A percentile compares a stretch with the other conserved stretches of the same genome.
These are phyloP conservation scores for Polyergus mexicanus DNA, from an alignment of 1,140 invertebrate genomes.

Conservation along the genomic window DNA sequence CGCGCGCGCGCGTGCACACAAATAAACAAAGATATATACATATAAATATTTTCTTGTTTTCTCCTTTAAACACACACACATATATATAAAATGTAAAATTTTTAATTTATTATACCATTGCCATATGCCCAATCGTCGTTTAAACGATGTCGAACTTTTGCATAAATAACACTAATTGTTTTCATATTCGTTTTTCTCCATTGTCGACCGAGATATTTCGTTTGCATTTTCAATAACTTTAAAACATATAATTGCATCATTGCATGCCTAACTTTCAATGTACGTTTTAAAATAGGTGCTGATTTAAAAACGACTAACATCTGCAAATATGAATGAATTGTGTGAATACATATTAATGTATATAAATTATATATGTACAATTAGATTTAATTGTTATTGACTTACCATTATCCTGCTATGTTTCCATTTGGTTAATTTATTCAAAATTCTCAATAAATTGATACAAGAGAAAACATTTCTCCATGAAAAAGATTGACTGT, in stretches of 20 bases:
- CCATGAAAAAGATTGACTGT: constrained; percentile 97
- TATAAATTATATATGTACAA: constrained; percentile 35
- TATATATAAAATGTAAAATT: not conserved
- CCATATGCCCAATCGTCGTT: constrained; percentile 99
- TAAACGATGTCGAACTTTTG: constrained; percentile 97
- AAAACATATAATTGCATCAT: constrained; percentile 99
- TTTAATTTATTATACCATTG: constrained; percentile 89
- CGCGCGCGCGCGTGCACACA: no score
- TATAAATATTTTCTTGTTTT: not conserved
- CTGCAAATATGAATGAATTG: constrained; percentile 81
- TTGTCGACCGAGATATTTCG: constrained; percentile 99
- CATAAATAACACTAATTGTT: constrained; percentile 99
- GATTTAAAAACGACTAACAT: constrained; percentile 99
- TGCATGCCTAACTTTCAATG: constrained; percentile 97
- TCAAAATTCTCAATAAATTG: constrained; percentile 98
- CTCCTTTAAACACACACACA: not conserved
- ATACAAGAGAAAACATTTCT: constrained; percentile 99
- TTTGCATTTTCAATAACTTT: constrained; percentile 99
- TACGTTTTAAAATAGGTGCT: constrained; percentile 98
- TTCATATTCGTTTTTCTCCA: constrained; percentile 99
- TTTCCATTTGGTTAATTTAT: constrained; percentile 99
- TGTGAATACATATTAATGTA: constrained; percentile 16
- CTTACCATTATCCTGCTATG: constrained; percentile 98
- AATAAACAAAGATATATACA: not conserved
- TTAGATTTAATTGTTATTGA: not conserved